Conservation (phyloP, 2,113 vertebrate species). For the Sciurus niger region DNA sequence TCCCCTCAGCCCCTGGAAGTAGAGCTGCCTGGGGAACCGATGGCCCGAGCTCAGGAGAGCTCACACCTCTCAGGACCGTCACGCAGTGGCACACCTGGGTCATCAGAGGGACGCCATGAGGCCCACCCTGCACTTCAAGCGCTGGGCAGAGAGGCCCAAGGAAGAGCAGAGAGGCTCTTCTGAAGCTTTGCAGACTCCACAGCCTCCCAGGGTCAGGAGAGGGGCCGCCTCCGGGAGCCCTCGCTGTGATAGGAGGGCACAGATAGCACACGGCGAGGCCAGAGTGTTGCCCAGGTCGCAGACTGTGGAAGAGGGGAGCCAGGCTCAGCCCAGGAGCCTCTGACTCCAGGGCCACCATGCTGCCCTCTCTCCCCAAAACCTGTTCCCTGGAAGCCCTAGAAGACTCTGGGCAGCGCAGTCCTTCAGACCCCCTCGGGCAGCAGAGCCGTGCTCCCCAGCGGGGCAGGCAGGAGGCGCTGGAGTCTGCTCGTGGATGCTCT, state of each 20-base stretch:
- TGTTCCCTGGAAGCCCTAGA: background rate
- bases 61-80: fast-evolving
- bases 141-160: background rate
- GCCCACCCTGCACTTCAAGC: background rate
- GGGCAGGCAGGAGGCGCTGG: background rate
- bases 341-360: background rate
- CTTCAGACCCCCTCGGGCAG: fast-evolving
- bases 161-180: fast-evolving
- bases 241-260: no score
- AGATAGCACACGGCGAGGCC: background rate
- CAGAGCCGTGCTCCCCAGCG: background rate
- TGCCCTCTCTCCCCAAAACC: background rate
- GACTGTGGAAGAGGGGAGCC: background rate
- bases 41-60: background rate
- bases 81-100: background rate
- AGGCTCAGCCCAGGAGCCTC: background rate
- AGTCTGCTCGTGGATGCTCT: background rate
- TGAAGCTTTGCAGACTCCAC: fast-evolving
- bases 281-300: no score
- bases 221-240: no score
- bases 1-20: background rate
- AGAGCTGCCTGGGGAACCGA: background rate
- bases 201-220: no score
- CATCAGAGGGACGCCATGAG: fast-evolving
- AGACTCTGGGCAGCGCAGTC: background rate